Conservation (phyloP, 2,113 vertebrate genomes). For the Pogona vitticeps region DNA sequence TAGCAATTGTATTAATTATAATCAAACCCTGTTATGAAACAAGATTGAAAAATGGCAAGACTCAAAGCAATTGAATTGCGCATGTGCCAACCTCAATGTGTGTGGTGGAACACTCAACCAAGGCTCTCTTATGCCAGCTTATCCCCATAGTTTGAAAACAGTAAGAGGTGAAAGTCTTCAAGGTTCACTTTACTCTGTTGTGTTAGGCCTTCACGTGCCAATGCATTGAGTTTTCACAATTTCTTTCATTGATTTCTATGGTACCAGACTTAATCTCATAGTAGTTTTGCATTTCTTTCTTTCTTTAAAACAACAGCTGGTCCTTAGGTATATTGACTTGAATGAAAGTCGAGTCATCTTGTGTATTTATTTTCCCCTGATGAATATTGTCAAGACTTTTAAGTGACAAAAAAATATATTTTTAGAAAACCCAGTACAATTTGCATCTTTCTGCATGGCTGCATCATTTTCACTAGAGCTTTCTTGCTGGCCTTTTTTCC, state of each 20-base stretch:
- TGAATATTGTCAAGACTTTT: background rate
- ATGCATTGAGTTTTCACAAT: too few species aligned
- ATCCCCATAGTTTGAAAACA: background rate
- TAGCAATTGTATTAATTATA: background rate
- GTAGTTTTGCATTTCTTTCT: background rate
- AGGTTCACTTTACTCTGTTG: background rate
- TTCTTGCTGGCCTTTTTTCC: background rate
- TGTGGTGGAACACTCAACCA: background rate
- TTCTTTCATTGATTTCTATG: background rate
- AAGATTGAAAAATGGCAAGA: background rate
- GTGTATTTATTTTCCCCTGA: slow-evolving; percentile 5
- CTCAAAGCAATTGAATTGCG: background rate
- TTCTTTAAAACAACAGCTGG: too few species aligned
- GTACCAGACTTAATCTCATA: background rate
- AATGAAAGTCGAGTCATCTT: background rate
- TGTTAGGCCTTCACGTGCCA: background rate
- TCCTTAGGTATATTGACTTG: background rate
- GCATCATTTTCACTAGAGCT: background rate
- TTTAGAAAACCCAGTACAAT: background rate
- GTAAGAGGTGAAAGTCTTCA: background rate
- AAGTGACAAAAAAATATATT: background rate
- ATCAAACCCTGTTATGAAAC: background rate
- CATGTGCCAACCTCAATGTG: background rate
- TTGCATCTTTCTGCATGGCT: background rate
- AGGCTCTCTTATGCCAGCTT: background rate